Percentiles rank a stretch among this genome's conserved stretches.
Conservation (phyloP, 2,113 vertebrate genomes). For the Verasper variegatus region DNA sequence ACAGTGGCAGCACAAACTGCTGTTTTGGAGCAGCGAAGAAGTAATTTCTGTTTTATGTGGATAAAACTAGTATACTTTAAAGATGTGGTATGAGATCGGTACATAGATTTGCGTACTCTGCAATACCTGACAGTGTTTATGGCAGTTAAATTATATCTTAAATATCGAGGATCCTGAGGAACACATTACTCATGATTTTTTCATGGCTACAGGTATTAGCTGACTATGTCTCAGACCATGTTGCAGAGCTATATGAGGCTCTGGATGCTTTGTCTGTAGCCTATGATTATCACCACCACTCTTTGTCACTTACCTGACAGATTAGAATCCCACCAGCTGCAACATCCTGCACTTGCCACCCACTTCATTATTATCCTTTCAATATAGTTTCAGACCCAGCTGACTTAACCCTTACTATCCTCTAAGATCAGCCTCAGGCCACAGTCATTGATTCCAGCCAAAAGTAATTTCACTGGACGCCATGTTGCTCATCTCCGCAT, state of each 20-base stretch:
- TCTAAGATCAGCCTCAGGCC: constrained; percentile 33
- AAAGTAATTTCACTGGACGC: constrained; percentile 51
- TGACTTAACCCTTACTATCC: constrained; percentile 9
- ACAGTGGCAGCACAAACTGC: too few relatives aligned
- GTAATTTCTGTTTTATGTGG: too few relatives aligned
- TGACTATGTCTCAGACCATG: not conserved
- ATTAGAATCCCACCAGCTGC: constrained; percentile 25
- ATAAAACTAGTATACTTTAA: too few relatives aligned
- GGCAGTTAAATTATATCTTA: too few relatives aligned
- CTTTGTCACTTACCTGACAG: constrained; percentile 2
- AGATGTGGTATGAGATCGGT: too few relatives aligned
- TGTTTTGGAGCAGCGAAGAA: too few relatives aligned
- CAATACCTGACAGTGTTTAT: too few relatives aligned
- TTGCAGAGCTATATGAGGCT: not conserved
- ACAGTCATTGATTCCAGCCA: constrained; percentile 46
- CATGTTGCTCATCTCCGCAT: constrained; percentile 46
- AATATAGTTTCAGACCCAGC: constrained; percentile 18
- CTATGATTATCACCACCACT: constrained; percentile 8
- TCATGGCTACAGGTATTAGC: not conserved
- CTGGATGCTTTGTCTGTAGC: constrained; percentile 2
- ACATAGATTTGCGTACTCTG: too few relatives aligned
- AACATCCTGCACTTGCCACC: constrained; percentile 14
- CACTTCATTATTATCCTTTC: constrained; percentile 21
- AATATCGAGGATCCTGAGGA: too few relatives aligned
- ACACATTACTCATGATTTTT: not conserved